Conservation (phyloP, 2,797 vertebrate species). For the Melanotaenia pygmaea region DNA sequence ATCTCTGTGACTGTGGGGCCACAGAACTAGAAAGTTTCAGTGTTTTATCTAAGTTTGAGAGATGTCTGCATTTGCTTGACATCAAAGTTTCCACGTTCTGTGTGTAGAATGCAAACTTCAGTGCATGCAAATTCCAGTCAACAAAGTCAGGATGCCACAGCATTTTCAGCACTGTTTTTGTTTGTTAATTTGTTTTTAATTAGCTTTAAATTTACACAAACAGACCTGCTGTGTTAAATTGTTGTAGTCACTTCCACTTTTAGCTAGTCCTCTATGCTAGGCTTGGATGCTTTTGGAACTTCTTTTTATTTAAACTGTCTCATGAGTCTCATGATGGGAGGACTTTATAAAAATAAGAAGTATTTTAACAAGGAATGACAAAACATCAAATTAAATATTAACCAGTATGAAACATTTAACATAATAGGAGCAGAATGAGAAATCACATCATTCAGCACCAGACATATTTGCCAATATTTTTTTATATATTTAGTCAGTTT, state of each 20-base stretch:
- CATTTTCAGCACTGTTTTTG: not conserved
- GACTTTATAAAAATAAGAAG: not conserved
- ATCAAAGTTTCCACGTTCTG: not conserved
- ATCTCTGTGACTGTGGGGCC: not conserved
- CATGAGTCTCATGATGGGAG: not conserved
- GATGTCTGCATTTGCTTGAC: not conserved
- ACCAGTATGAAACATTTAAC: not conserved
- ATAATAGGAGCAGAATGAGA: not conserved
- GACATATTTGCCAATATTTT: no score
- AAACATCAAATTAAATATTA: not conserved
- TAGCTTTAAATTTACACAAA: not conserved
- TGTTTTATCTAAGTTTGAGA: conserved; percentile 1
- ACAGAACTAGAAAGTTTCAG: not conserved
- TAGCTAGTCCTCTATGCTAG: not conserved
- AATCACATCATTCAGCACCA: no score
- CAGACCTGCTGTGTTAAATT: not conserved
- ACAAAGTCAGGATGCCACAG: not conserved
- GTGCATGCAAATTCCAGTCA: not conserved
- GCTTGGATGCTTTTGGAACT: conserved; percentile 2
- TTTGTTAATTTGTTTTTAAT: not conserved
- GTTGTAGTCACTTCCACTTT: not conserved
- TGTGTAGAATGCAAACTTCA: not conserved
- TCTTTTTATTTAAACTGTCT: not conserved
- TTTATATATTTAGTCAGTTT: not conserved
- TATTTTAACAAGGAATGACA: not conserved